These are phyloP conservation scores for Linnaemya tessellans DNA, from an alignment of 2,888 invertebrate genomes.

Conservation along the genomic window DNA sequence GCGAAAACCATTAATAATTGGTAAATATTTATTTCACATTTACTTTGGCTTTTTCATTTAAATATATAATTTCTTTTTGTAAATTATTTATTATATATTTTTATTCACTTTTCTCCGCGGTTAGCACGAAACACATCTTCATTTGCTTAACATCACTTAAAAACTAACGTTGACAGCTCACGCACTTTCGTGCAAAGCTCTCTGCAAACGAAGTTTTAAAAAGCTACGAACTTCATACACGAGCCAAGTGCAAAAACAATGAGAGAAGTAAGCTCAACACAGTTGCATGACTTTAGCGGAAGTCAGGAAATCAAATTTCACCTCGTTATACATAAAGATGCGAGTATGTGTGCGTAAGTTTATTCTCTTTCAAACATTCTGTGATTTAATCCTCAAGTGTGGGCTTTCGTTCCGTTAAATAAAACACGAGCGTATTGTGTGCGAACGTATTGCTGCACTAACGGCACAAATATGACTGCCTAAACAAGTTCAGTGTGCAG, in stretches of 20 bases:
- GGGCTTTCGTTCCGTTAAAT: background rate
- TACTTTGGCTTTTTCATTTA: background rate
- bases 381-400: background rate
- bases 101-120: constrained; percentile 29
- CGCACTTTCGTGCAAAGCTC: constrained; percentile 67
- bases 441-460: constrained; percentile 47
- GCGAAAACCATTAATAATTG: background rate
- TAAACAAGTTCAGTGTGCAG: constrained; percentile 9
- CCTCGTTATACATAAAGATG: background rate
- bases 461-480: constrained; percentile 55
- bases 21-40: background rate
- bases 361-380: constrained; percentile 4
- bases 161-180: constrained; percentile 67
- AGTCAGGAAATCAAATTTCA: constrained; percentile 54
- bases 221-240: background rate
- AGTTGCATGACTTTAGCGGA: constrained; percentile 13
- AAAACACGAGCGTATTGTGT: constrained; percentile 12
- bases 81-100: constrained; percentile 34
- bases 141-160: constrained; percentile 67
- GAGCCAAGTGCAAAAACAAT: background rate
- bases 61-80: constrained; percentile 23
- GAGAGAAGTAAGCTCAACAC: constrained; percentile 2
- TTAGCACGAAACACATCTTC: constrained; percentile 61
- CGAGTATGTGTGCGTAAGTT: background rate
- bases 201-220: constrained; percentile 28